These are phyloP conservation scores for Beroe ovata DNA, from an alignment of 37 sponge, comb jelly and placozoan genomes.

Conservation along the genomic window DNA sequence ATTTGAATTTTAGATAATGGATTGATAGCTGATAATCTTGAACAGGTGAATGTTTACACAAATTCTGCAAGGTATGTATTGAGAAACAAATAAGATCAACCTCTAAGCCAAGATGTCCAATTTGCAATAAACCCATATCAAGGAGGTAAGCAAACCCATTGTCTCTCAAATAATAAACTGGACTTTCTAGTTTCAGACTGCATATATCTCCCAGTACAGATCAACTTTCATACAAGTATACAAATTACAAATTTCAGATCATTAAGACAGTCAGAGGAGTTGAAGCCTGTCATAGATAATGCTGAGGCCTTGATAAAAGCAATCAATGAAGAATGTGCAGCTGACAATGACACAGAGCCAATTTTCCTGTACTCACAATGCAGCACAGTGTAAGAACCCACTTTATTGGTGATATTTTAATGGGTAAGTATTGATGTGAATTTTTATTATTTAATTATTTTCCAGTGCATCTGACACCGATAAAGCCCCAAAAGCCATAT, in stretches of 20 bases:
- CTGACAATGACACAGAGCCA: background rate
- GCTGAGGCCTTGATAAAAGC: background rate
- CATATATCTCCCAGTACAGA: too few species aligned
- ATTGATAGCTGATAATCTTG: too few species aligned
- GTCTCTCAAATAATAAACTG: too few species aligned
- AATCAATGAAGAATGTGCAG: background rate
- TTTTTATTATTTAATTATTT: too few species aligned
- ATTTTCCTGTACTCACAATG: slow-evolving; percentile 16
- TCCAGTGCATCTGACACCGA: too few species aligned
- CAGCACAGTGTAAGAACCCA: background rate
- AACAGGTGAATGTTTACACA: slow-evolving; percentile 18
- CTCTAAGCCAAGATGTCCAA: slow-evolving; percentile 26
- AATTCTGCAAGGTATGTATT: slow-evolving; percentile 23
- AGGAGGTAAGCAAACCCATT: too few species aligned
- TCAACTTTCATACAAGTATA: too few species aligned
- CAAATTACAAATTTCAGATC: slow-evolving; percentile 4
- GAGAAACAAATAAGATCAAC: slow-evolving; percentile 10
- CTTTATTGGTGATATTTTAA: too few species aligned
- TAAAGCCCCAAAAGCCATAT: too few species aligned
- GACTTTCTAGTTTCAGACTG: too few species aligned
- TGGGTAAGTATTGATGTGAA: too few species aligned
- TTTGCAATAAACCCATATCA: slow-evolving; percentile 52
- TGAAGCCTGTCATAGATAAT: background rate
- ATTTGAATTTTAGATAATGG: too few species aligned
- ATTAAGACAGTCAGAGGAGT: background rate